Percentiles rank a stretch among this genome's conserved stretches.
Conservation (phyloP, 2,888 invertebrate genomes). For the Papilio demoleus region DNA sequence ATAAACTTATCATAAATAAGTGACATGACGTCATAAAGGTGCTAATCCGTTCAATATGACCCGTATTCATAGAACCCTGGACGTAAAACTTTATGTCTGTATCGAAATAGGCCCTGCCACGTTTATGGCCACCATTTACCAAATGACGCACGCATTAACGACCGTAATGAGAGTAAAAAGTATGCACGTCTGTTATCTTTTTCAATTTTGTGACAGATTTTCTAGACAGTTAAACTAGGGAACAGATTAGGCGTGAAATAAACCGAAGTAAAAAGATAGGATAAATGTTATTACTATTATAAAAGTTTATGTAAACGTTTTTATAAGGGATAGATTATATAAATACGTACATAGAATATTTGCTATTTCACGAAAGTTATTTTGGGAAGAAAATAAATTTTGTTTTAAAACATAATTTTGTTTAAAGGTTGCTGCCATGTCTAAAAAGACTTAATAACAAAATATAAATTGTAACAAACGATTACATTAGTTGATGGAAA, state of each 20-base stretch:
- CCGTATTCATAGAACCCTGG: constrained; percentile 4
- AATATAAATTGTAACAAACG: too few species aligned
- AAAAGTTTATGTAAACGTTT: background rate
- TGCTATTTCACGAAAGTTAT: too few species aligned
- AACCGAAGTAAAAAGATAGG: background rate
- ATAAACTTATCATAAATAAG: background rate
- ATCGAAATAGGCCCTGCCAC: constrained; percentile 24
- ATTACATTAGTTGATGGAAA: too few species aligned
- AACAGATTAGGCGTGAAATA: constrained; percentile 2
- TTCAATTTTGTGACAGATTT: constrained; percentile 19
- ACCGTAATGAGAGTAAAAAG: constrained; percentile 17
- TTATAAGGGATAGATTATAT: background rate
- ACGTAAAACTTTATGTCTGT: constrained; percentile 32
- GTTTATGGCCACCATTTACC: constrained; percentile 13
- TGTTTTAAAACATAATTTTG: too few species aligned
- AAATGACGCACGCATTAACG: constrained; percentile 28
- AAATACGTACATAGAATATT: background rate
- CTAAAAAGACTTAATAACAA: too few species aligned
- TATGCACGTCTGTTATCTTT: constrained; percentile 11
- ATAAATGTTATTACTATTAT: background rate
- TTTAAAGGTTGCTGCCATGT: too few species aligned
- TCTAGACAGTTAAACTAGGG: constrained; percentile 7
- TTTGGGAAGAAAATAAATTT: too few species aligned
- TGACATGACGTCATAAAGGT: constrained; percentile 13
- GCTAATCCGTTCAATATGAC: constrained; percentile 17